These are phyloP conservation scores for Podilymbus podiceps DNA, from an alignment of 2,113 vertebrate genomes.

Conservation along the genomic window DNA sequence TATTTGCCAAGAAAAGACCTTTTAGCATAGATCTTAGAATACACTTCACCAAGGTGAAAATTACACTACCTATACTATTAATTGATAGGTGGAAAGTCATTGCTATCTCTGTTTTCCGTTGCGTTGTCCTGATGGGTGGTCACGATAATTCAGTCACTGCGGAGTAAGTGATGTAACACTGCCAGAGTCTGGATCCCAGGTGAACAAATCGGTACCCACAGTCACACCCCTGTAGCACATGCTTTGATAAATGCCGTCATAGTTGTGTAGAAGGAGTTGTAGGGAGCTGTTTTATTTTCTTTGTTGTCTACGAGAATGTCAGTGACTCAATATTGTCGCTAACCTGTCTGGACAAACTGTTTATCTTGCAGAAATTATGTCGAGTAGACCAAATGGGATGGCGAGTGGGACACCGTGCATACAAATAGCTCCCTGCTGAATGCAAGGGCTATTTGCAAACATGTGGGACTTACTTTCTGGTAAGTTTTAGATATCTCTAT, in stretches of 20 bases:
- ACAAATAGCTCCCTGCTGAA: background rate
- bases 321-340: background rate
- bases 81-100: background rate
- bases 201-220: background rate
- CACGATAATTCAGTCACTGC: background rate
- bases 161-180: background rate
- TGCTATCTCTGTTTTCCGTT: accelerated
- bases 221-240: background rate
- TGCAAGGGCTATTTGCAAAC: background rate
- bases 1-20: background rate
- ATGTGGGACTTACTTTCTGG: background rate
- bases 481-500: background rate
- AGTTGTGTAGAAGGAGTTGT: background rate
- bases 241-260: background rate
- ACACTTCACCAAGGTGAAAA: background rate
- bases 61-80: background rate
- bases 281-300: background rate
- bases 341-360: background rate
- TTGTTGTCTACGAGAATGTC: accelerated
- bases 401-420: background rate
- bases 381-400: background rate
- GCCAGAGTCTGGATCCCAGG: background rate
- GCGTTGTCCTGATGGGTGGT: background rate
- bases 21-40: background rate
- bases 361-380: background rate